These are phyloP conservation scores for Drosophila nasuta DNA, from an alignment of 1,140 invertebrate genomes.

Conservation along the genomic window DNA sequence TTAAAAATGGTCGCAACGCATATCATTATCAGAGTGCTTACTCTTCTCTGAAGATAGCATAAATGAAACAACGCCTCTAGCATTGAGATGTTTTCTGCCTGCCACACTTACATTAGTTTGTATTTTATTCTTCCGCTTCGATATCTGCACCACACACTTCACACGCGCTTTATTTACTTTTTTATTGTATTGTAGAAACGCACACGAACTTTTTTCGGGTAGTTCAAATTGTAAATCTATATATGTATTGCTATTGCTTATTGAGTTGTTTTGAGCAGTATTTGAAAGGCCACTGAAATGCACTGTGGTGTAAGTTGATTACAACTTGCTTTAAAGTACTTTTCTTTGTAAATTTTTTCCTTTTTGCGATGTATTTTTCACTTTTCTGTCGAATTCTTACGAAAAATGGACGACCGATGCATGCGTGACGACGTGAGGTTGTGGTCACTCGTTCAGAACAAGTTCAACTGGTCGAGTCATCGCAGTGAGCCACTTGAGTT, in stretches of 20 bases:
- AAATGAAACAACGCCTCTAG: slow-evolving; percentile 18
- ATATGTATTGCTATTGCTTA: slow-evolving; percentile 65
- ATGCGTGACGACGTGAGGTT: slow-evolving; percentile 62
- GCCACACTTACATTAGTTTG: slow-evolving; percentile 64
- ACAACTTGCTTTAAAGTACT: slow-evolving; percentile 25
- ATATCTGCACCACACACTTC: slow-evolving; percentile 77
- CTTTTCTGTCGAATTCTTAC: slow-evolving; percentile 64
- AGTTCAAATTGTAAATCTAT: slow-evolving; percentile 52
- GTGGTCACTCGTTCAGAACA: slow-evolving; percentile 19
- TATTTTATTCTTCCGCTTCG: slow-evolving; percentile 39
- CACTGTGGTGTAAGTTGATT: slow-evolving; percentile 53
- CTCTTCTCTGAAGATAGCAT: slow-evolving; percentile 13
- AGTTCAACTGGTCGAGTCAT: slow-evolving; percentile 25
- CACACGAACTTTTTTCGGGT: slow-evolving; percentile 48
- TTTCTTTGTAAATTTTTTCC: slow-evolving; percentile 39
- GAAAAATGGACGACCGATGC: slow-evolving; percentile 76
- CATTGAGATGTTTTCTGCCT: slow-evolving; percentile 15
- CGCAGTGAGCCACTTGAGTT: background rate
- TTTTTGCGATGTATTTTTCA: slow-evolving; percentile 67
- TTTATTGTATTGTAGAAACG: slow-evolving; percentile 70
- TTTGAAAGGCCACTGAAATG: slow-evolving; percentile 81
- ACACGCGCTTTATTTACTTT: slow-evolving; percentile 79
- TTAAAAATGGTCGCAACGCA: slow-evolving; percentile 80
- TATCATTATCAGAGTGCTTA: slow-evolving; percentile 68
- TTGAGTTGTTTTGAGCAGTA: slow-evolving; percentile 66